Evolutionary conservation across 2,113 vertebrate species (phyloP).

Genomic region (Heterotis niloticus): DNA sequence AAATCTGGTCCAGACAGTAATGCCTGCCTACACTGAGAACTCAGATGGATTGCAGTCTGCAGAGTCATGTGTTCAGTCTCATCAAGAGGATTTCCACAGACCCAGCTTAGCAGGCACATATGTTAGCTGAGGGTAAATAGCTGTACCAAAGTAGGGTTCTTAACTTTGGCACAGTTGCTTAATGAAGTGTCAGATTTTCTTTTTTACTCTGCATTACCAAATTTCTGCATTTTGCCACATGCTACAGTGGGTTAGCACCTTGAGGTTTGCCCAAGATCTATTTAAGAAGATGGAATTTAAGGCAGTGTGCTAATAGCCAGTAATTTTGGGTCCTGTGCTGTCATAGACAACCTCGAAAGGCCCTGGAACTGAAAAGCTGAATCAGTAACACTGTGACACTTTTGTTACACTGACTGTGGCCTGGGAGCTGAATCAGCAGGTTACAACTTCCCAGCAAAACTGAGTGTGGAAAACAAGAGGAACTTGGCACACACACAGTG

Average conservation of each 20-base stretch:
- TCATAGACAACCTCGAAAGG: neutral
- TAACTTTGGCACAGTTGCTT: neutral
- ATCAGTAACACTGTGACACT: neutral
- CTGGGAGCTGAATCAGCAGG: slow-evolving; percentile 20
- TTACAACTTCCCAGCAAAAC: slow-evolving; percentile 4
- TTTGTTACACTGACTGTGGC: slow-evolving; percentile 2
- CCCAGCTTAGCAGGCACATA: slow-evolving; percentile 28
- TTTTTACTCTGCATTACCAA: neutral
- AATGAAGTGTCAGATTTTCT: neutral
- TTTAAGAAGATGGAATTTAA: no score
- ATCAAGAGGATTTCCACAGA: slow-evolving; percentile 24
- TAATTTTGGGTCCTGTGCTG: neutral
- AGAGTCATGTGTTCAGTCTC: slow-evolving; percentile 26
- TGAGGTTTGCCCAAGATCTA: neutral
- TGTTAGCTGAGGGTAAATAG: slow-evolving; percentile 25
- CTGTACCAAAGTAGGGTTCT: slow-evolving; percentile 18
- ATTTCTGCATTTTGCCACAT: neutral
- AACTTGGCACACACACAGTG: neutral
- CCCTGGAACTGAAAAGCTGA: neutral
- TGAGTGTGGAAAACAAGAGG: slow-evolving; percentile 2
- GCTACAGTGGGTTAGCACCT: neutral
- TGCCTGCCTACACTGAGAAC: neutral
- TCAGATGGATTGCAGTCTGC: neutral
- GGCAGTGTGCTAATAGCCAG: neutral
- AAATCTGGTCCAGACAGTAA: neutral